Conservation (phyloP, 2,888 invertebrate species). For the Laspeyria flexula region DNA sequence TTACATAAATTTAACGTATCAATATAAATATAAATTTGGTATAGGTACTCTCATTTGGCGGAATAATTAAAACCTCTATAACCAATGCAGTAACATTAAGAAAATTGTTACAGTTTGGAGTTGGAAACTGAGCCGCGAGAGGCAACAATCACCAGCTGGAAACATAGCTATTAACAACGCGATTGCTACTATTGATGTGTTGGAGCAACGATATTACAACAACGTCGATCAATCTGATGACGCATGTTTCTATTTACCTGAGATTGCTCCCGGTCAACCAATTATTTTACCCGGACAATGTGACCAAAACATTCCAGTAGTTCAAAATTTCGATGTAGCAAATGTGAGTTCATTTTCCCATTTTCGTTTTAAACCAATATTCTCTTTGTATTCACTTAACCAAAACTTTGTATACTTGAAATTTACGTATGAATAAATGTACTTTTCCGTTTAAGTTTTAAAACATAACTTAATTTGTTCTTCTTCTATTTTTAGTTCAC, state of each 20-base stretch:
- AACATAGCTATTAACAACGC: constrained; percentile 50
- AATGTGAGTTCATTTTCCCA: no score
- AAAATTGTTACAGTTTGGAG: constrained; percentile 67
- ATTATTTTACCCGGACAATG: constrained; percentile 69
- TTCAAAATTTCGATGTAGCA: constrained; percentile 58
- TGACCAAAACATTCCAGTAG: constrained; percentile 56
- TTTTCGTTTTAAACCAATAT: no score
- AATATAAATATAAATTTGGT: no score
- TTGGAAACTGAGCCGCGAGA: constrained; percentile 73
- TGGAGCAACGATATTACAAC: constrained; percentile 64
- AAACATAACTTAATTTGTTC: no score
- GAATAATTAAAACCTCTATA: no score
- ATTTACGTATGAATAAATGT: background rate
- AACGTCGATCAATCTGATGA: constrained; percentile 59
- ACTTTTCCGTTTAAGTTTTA: no score
- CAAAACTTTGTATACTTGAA: no score
- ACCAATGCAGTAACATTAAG: no score
- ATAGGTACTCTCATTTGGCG: no score
- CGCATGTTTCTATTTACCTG: constrained; percentile 70
- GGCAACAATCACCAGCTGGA: constrained; percentile 43
- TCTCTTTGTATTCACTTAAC: no score
- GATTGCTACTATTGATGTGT: constrained; percentile 51
- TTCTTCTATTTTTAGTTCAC: constrained; percentile 54
- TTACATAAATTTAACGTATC: no score
- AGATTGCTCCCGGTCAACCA: constrained; percentile 57